Base-by-base conservation (phyloP, 2,888 invertebrate species). In the Atethmia centrago region DNA sequence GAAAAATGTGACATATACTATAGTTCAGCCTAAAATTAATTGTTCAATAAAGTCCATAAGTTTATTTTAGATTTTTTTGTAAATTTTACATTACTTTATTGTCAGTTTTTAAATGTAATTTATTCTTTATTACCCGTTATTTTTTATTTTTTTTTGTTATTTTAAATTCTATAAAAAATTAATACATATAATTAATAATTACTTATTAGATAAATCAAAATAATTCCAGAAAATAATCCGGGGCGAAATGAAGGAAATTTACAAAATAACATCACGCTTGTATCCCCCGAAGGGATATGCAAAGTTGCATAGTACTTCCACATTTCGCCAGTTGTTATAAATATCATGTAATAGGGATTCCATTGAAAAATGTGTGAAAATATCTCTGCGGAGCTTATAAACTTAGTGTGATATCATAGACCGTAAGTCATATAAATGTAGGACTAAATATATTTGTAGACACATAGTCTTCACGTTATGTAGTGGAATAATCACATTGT, bases 111-210 rank as follows among this genome's bases (percentile, higher is more conserved):
- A 58, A 76, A 55, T 69, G 28, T 80, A 74, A 82, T 84, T 73
- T 85, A 73, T 82, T 67, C 14, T 74, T 74, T 85, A 85, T 83
- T 83, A 85, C 12, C 83, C 71, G 74, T 76, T 79, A 55, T 77
- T 65, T n/a, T 2, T 51, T 36, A 5, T 28, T 16, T 31, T 42
- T 51, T 77, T 49, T 49, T 42, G 42, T 59, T 61, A 36, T 81
- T 66, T 61, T 28, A 14, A 25, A 71, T 3, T 14, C 2, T 4
- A n/a, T n/a, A n/a, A n/a, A n/a, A n/a, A n/a, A n/a, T n/a, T n/a
- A n/a, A n/a, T n/a, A n/a, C n/a, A n/a, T n/a, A n/a, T n/a, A n/a
- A n/a, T n/a, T n/a, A 36, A 36, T 36, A 36, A 36, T 31, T 1
- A 65, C 7, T 16, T 64, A n/a, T 4, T 42, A n/a, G n/a, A n/a